phyloP scores from a whole-genome alignment of 2,113 vertebrate genomes.

The Dolichotis patagonum region DNA sequence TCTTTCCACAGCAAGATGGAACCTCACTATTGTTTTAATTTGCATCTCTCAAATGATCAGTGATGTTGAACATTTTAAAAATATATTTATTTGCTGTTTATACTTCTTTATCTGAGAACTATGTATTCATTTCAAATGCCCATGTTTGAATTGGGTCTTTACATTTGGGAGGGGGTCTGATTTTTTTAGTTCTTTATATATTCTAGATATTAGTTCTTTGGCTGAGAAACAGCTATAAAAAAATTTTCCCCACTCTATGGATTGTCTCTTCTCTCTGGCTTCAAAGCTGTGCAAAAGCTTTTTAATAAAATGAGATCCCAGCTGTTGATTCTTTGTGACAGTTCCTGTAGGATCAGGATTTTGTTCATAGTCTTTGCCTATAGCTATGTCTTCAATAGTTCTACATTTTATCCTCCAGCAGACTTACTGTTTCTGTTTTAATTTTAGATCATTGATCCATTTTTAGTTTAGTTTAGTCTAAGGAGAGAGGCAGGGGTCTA shows the following conservation, averaged over 20 bases:
- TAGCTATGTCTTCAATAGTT: background rate
- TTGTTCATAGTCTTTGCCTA: background rate
- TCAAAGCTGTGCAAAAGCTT: background rate
- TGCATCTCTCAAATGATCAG: background rate
- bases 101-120: background rate
- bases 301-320: background rate
- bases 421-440: background rate
- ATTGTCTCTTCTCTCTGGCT: background rate
- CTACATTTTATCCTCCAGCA: background rate
- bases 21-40: background rate
- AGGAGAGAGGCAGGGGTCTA: background rate
- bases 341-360: background rate
- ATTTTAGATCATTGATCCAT: background rate
- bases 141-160: background rate
- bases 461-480: background rate
- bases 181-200: background rate
- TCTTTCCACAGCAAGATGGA: background rate
- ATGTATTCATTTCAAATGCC: background rate
- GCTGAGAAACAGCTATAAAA: background rate
- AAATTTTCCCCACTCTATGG: background rate
- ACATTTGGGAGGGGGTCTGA: background rate
- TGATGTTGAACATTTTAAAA: background rate
- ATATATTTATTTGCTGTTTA: background rate
- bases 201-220: background rate
- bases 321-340: background rate